phyloP scores from a whole-genome alignment of 2,888 invertebrate genomes.

The Anticlea derivata region DNA sequence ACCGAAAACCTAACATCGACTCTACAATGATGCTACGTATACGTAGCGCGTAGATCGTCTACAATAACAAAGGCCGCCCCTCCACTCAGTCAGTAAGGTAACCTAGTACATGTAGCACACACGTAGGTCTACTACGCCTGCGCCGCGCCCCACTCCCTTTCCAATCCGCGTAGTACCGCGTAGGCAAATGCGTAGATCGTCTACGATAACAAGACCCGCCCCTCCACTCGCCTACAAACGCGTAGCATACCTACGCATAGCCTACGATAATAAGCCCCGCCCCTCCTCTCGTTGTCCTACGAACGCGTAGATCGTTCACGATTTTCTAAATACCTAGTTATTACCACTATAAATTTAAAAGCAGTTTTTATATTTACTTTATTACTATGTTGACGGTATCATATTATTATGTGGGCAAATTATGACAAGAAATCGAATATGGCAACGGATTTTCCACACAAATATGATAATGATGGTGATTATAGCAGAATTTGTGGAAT shows the following conservation, averaged over 20 bases:
- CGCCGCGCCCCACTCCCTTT: too few relatives aligned
- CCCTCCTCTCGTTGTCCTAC: background rate
- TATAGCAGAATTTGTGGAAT: background rate
- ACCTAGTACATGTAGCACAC: background rate
- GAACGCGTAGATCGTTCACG: background rate
- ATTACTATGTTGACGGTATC: background rate
- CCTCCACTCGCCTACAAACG: background rate
- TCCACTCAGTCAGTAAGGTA: background rate
- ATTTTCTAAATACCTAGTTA: too few relatives aligned
- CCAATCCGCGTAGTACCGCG: background rate
- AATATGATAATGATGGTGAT: background rate
- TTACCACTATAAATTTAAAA: too few relatives aligned
- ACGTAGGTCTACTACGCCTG: background rate
- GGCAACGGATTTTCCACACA: background rate
- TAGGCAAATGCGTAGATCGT: background rate
- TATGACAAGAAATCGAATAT: slow-evolving; percentile 4
- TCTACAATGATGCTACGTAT: too few relatives aligned
- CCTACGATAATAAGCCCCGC: slow-evolving; percentile 1
- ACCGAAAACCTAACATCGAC: too few relatives aligned
- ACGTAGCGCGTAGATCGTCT: background rate
- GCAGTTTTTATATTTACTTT: too few relatives aligned
- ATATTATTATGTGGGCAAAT: slow-evolving; percentile 1
- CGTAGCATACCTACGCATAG: background rate
- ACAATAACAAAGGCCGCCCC: background rate
- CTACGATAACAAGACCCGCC: background rate